A percentile compares a stretch with the other conserved stretches of the same genome.
These are phyloP conservation scores for Hydractinia echinata DNA, from an alignment of 30 jellyfish, hydroid and myxozoan genomes.

Conservation along the genomic window DNA sequence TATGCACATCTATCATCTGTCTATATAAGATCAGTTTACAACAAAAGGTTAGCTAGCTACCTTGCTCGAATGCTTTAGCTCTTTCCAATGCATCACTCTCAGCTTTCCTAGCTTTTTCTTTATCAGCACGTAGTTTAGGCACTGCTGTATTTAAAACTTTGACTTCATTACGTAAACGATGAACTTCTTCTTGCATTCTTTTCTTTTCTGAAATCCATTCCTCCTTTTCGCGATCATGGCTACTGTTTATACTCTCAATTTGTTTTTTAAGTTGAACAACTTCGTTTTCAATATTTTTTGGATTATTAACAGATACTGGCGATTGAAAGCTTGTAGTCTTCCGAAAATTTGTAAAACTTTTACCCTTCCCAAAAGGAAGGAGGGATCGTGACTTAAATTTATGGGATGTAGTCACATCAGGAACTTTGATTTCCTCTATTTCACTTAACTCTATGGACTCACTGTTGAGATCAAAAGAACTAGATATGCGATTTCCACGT, in stretches of 20 bases:
- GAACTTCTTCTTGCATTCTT: constrained; percentile 32
- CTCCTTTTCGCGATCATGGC: background rate
- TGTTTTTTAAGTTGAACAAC: constrained; percentile 42
- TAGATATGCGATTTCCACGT: background rate
- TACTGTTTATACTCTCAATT: constrained; percentile 39
- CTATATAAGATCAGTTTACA: no score
- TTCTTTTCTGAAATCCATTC: constrained; percentile 16
- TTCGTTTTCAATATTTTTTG: constrained; percentile 34
- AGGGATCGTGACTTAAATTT: constrained; percentile 19
- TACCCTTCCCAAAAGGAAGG: constrained; percentile 22
- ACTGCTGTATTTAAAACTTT: constrained; percentile 75
- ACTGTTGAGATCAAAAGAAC: background rate
- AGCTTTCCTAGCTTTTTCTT: constrained; percentile 66
- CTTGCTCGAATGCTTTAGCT: constrained; percentile 72
- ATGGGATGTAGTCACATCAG: constrained; percentile 6
- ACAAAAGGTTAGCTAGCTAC: constrained; percentile 33
- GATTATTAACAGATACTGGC: constrained; percentile 51
- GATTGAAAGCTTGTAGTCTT: constrained; percentile 80
- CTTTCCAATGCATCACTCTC: constrained; percentile 82
- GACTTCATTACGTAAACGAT: constrained; percentile 64
- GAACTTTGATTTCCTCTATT: constrained; percentile 26
- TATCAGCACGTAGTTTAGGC: constrained; percentile 63
- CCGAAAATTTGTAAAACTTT: constrained; percentile 25
- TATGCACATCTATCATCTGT: no score
- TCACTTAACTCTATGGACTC: background rate